Percentiles rank a stretch among this genome's conserved stretches.
Conservation (phyloP, 2,888 invertebrate species). For the Branchinecta sandiegonensis region DNA sequence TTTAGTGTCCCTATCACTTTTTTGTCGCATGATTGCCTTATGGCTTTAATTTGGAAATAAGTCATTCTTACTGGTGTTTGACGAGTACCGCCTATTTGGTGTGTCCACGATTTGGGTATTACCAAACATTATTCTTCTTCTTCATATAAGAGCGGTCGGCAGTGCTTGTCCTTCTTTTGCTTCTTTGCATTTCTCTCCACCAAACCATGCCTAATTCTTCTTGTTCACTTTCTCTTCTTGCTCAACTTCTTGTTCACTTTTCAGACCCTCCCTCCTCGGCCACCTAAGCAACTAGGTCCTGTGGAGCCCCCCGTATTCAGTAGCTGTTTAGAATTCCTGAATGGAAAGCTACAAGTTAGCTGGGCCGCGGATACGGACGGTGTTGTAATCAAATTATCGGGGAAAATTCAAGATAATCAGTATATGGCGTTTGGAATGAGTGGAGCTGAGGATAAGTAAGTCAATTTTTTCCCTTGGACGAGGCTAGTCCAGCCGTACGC, state of each 20-base stretch:
- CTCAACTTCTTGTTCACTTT: not conserved
- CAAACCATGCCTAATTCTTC: not conserved
- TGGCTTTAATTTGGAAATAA: too few species aligned
- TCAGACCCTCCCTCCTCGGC: constrained; percentile 3
- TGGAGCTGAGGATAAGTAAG: constrained; percentile 53
- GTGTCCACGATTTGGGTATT: too few species aligned
- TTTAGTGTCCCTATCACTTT: too few species aligned
- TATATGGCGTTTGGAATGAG: constrained; percentile 79
- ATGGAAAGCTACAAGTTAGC: constrained; percentile 65
- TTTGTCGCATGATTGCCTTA: too few species aligned
- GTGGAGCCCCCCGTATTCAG: constrained; percentile 36
- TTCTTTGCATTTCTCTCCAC: too few species aligned
- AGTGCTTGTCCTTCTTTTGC: too few species aligned
- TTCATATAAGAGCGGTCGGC: too few species aligned
- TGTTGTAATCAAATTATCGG: constrained; percentile 61
- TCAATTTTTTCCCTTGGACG: not conserved
- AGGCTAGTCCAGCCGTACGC: too few species aligned
- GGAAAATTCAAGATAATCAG: constrained; percentile 61
- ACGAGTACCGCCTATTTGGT: too few species aligned
- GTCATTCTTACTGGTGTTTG: too few species aligned
- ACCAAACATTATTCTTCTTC: too few species aligned
- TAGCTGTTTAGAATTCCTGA: constrained; percentile 71
- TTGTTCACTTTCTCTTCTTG: not conserved
- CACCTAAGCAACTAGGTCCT: not conserved
- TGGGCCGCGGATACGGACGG: constrained; percentile 64